Evolutionary conservation across 2,888 invertebrate genomes (phyloP).

Genomic region (Aleiodes leptofemur): DNA sequence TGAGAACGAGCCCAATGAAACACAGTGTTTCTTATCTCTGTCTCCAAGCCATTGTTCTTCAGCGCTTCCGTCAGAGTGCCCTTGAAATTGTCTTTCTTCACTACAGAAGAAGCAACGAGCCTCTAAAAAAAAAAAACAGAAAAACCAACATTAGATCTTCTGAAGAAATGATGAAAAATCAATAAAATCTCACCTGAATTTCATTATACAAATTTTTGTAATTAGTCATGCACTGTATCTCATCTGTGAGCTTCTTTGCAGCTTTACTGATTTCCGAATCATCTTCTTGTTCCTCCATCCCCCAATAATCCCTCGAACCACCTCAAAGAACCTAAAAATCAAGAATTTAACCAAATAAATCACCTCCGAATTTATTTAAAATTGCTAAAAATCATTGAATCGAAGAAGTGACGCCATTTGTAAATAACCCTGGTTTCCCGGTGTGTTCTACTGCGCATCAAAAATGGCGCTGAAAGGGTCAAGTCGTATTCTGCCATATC

Average conservation of each 20-base stretch:
- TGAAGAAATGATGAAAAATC: constrained; percentile 15
- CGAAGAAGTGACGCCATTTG: constrained; percentile 67
- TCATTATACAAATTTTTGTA: constrained; percentile 86
- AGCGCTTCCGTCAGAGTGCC: constrained; percentile 85
- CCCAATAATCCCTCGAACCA: background rate
- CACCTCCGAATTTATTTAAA: constrained; percentile 17
- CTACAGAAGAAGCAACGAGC: constrained; percentile 85
- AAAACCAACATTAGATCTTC: background rate
- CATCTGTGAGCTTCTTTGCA: constrained; percentile 86
- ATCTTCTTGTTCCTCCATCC: constrained; percentile 67
- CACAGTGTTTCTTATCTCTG: constrained; percentile 88
- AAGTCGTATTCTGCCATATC: constrained; percentile 23
- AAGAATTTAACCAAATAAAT: constrained; percentile 6
- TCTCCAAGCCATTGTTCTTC: constrained; percentile 87
- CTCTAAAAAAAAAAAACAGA: constrained; percentile 77
- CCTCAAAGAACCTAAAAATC: constrained; percentile 26
- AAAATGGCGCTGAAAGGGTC: constrained; percentile 14
- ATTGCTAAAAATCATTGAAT: constrained; percentile 12
- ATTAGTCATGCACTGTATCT: constrained; percentile 85
- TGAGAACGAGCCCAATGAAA: constrained; percentile 86
- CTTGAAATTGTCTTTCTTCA: constrained; percentile 87
- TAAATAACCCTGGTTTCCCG: constrained; percentile 63
- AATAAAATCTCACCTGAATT: constrained; percentile 81
- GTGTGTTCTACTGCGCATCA: constrained; percentile 18
- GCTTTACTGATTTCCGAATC: constrained; percentile 83